Conservation (phyloP, 1,140 invertebrate species). For the Drosophila asahinai region DNA sequence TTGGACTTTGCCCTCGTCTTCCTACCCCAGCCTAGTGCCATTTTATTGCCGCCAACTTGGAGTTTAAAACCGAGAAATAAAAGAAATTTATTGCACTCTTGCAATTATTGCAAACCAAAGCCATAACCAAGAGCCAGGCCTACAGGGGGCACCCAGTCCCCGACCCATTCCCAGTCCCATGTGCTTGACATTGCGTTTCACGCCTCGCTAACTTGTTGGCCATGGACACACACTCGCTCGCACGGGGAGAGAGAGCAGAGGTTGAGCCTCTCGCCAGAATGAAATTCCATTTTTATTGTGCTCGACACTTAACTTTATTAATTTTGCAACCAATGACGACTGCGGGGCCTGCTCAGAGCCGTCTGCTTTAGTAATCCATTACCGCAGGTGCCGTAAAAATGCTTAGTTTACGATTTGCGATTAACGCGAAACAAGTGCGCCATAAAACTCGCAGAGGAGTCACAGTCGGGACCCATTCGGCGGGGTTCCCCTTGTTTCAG, state of each 20-base stretch:
- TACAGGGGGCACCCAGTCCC: neutral
- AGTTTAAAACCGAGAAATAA: slow-evolving; percentile 61
- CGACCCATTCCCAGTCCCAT: slow-evolving; percentile 25
- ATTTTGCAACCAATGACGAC: slow-evolving; percentile 77
- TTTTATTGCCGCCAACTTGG: slow-evolving; percentile 26
- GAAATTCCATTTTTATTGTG: slow-evolving; percentile 78
- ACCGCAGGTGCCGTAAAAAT: slow-evolving; percentile 82
- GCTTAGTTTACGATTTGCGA: slow-evolving; percentile 83
- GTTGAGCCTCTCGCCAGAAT: slow-evolving; percentile 13
- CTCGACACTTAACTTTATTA: slow-evolving; percentile 82
- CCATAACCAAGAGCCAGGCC: slow-evolving; percentile 41
- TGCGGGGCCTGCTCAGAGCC: slow-evolving; percentile 4
- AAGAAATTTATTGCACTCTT: slow-evolving; percentile 73
- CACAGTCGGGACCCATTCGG: slow-evolving; percentile 25
- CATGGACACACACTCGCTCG: slow-evolving; percentile 16
- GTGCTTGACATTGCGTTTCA: slow-evolving; percentile 69
- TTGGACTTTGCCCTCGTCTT: neutral
- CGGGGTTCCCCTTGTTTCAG: neutral
- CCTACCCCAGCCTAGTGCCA: neutral
- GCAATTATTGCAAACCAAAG: slow-evolving; percentile 80
- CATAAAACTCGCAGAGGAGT: slow-evolving; percentile 66
- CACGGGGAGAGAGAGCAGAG: neutral
- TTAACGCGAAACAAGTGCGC: slow-evolving; percentile 82
- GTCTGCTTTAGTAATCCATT: slow-evolving; percentile 75
- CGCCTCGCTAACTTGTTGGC: slow-evolving; percentile 70